These are phyloP conservation scores for Anarrhichthys ocellatus DNA, from an alignment of 2,113 vertebrate genomes.

Conservation along the genomic window DNA sequence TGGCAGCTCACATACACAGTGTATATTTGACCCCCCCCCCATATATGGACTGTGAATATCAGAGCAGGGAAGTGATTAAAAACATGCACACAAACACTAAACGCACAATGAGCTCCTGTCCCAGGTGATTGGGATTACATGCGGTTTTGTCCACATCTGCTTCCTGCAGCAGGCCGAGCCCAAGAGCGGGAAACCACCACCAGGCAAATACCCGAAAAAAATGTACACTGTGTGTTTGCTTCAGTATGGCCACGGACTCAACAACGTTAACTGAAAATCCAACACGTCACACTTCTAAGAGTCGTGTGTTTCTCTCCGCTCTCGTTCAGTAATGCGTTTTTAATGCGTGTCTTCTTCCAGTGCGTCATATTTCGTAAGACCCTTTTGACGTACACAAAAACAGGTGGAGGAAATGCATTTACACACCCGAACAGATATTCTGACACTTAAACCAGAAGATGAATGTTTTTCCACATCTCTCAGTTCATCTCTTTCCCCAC, in stretches of 20 bases:
- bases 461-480: not conserved
- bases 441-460: not conserved
- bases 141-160: constrained; percentile 70
- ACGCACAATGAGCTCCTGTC: constrained; percentile 57
- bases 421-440: not conserved
- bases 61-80: constrained; percentile 45
- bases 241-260: not conserved
- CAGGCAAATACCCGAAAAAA: constrained; percentile 18
- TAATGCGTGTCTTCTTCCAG: not conserved
- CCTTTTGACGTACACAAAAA: not conserved
- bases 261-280: not conserved
- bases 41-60: constrained; percentile 18
- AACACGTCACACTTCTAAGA: not conserved
- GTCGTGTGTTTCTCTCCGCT: not conserved
- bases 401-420: not conserved
- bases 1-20: too few relatives aligned
- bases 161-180: constrained; percentile 64
- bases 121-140: constrained; percentile 71
- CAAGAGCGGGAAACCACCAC: constrained; percentile 50
- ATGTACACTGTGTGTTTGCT: constrained; percentile 7
- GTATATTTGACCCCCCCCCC: not conserved
- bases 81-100: constrained; percentile 18
- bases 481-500: not conserved
- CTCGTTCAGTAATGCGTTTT: not conserved
- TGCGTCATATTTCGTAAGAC: not conserved